Conservation (phyloP, 2,797 vertebrate genomes). For the Neosalanx taihuensis region DNA sequence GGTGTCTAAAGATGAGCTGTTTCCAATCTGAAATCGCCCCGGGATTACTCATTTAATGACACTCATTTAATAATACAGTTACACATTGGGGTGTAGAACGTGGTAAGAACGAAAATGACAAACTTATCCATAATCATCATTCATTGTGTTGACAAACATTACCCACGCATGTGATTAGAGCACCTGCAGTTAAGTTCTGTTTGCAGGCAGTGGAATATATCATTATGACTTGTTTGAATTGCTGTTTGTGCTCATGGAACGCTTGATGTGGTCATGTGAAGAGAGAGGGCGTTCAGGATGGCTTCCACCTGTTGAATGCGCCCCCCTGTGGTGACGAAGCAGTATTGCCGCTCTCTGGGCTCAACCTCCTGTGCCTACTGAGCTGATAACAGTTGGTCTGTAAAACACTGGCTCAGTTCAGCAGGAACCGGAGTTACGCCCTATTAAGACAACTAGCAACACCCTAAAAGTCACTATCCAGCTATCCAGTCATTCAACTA, state of each 20-base stretch:
- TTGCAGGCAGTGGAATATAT: not conserved
- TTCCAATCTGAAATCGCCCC: no score
- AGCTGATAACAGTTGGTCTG: slow-evolving; percentile 83
- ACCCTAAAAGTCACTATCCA: not conserved
- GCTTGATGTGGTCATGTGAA: not conserved
- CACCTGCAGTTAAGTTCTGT: not conserved
- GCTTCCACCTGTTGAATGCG: not conserved
- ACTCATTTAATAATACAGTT: no score
- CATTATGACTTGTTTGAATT: slow-evolving; percentile 6
- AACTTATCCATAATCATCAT: not conserved
- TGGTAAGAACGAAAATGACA: not conserved
- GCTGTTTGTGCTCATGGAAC: not conserved
- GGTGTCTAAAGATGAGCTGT: no score
- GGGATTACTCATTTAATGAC: no score
- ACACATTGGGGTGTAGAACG: not conserved
- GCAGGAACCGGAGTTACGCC: slow-evolving; percentile 86
- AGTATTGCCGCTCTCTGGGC: slow-evolving; percentile 63
- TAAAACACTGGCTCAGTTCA: slow-evolving; percentile 84
- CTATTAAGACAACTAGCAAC: slow-evolving; percentile 59
- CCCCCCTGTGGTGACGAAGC: slow-evolving; percentile 38
- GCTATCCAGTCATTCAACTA: no score
- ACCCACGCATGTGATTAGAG: not conserved
- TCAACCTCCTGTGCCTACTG: slow-evolving; percentile 87
- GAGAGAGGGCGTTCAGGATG: not conserved
- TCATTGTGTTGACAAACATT: not conserved